A percentile compares a stretch with the other conserved stretches of the same genome.
Conservation (phyloP, 2,113 vertebrate genomes). For the Semnornis frantzii region DNA sequence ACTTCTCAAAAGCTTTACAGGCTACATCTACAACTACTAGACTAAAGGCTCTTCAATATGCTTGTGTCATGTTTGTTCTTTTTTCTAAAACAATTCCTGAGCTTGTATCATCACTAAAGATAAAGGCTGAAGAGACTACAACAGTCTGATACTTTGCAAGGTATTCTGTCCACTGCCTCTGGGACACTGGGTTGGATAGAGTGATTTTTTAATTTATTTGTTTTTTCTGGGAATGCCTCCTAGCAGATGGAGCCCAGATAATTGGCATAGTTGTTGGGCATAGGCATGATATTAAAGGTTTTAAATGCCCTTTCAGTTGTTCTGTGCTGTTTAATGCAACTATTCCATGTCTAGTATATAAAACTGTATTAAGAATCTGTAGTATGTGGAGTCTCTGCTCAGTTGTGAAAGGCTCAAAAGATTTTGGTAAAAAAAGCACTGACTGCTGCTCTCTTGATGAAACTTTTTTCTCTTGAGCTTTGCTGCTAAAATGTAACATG, state of each 20-base stretch:
- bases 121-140: not conserved
- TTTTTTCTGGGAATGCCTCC: not conserved
- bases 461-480: not conserved
- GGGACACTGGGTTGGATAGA: too few species aligned
- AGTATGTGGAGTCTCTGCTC: not conserved
- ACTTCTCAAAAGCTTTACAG: not conserved
- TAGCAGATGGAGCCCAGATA: not conserved
- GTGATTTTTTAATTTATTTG: not conserved
- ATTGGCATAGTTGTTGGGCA: not conserved
- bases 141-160: accelerated
- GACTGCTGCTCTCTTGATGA: not conserved
- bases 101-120: not conserved
- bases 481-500: not conserved
- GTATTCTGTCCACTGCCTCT: not conserved
- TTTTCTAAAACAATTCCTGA: not conserved
- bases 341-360: not conserved
- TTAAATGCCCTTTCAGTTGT: not conserved
- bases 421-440: not conserved
- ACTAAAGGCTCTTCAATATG: not conserved
- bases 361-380: not conserved
- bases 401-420: not conserved
- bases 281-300: not conserved
- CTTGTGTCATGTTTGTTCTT: not conserved
- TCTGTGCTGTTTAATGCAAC: not conserved
- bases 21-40: not conserved